Percentiles rank a stretch among this genome's conserved stretches.
phyloP scores from a whole-genome alignment of 2,113 vertebrate genomes.

The Oncorhynchus clarkii region DNA sequence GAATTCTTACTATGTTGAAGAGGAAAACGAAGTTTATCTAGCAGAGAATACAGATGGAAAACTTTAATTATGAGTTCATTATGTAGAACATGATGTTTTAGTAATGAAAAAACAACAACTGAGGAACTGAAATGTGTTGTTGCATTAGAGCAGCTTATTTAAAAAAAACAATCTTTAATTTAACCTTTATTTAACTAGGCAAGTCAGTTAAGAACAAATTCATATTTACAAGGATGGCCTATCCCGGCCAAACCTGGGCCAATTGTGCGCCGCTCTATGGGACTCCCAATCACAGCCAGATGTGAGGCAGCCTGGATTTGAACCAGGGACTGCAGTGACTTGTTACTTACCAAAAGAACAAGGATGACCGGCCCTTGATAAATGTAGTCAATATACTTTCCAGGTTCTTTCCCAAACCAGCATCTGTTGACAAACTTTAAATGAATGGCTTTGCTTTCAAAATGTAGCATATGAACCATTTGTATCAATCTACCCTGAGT shows the following conservation, averaged over 20 bases:
- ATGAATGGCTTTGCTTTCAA: neutral
- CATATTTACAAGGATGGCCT: too few relatives aligned
- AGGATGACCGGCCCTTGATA: constrained; percentile 97
- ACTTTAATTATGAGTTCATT: neutral
- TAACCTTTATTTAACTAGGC: too few relatives aligned
- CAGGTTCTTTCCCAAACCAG: constrained; percentile 98
- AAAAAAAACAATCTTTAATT: too few relatives aligned
- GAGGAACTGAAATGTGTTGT: neutral
- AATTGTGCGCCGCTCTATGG: too few relatives aligned
- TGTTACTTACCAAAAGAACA: constrained; percentile 86
- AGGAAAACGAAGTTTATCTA: constrained; percentile 98
- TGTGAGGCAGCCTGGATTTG: too few relatives aligned
- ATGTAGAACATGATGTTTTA: neutral
- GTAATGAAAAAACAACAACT: neutral
- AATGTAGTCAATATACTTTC: constrained; percentile 95
- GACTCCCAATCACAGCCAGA: too few relatives aligned
- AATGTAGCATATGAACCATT: neutral
- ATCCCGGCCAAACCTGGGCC: too few relatives aligned
- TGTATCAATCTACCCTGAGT: neutral
- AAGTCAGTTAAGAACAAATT: too few relatives aligned
- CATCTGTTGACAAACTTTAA: constrained; percentile 73
- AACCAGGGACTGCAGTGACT: too few relatives aligned
- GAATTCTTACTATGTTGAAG: constrained; percentile 97
- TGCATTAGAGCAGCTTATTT: too few relatives aligned
- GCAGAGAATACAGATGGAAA: constrained; percentile 31